Evolutionary conservation across 2,113 vertebrate species (phyloP), one percentile per base, ranked within the genome.

Genomic region (Centropus unirufus): DNA sequence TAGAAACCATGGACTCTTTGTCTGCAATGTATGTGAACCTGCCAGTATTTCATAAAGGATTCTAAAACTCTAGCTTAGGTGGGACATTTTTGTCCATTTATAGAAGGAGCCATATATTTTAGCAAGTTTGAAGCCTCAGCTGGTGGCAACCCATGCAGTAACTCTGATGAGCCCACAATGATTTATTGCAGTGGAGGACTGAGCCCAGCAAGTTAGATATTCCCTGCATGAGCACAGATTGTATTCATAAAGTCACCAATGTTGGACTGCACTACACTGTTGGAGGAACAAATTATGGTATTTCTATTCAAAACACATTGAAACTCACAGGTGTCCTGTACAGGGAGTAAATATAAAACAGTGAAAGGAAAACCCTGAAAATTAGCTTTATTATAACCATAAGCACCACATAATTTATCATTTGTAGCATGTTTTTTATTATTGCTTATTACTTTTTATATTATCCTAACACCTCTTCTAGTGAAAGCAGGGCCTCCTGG

Each of bases 251-350:
- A 84, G 66, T 89, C 0, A 0, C 77, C 69, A 84, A 29, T 68
- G 57, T 70, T 36, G 36, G 36, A 36, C 36, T 36, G 36, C 36
- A 29, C 58, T 59, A 44, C 70, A 73, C 47, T 64, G 58, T 40
- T 84, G 74, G 84, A 95, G 77, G 87, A 94, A 89, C 80, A 92
- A 83, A 93, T 89, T 83, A 82, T 89, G 91, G 91, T 78, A 79
- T 83, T 92, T 87, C 83, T 91, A 14, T 87, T 89, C 73, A 62
- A 87, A 91, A 87, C 52, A 61, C 61, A 61, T 61, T 68, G 83
- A 91, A 75, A 84, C 87, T 75, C 66, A 75, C 80, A 82, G 73
- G 81, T 84, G 68, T 86, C 51, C 47, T 16, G 5, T 78, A 29
- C 47, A 90, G n/a, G 46, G 34, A 91, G 54, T 81, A 87, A 93